Conservation (phyloP, 2,797 vertebrate species). For the Leptodactylus fallax region DNA sequence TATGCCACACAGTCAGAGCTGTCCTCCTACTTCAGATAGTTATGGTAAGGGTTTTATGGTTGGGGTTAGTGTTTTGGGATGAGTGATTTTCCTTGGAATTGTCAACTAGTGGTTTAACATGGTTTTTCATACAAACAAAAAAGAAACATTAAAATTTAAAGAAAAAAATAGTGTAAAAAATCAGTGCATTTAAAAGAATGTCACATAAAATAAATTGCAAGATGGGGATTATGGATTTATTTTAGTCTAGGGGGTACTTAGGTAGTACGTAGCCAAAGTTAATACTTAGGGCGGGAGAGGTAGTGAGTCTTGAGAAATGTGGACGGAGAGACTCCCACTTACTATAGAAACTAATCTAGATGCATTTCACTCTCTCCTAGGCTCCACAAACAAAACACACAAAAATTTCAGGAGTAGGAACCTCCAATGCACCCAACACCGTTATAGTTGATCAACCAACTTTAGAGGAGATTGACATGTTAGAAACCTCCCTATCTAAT, state of each 20-base stretch:
- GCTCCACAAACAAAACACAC: slow-evolving; percentile 21
- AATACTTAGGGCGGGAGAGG: slow-evolving; percentile 54
- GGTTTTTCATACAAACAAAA: not conserved
- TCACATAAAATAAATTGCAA: not conserved
- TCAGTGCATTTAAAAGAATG: slow-evolving; percentile 26
- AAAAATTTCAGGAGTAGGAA: slow-evolving; percentile 24
- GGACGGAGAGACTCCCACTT: slow-evolving; percentile 54
- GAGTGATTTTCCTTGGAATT: not conserved
- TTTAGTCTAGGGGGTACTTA: not conserved
- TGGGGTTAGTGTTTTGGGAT: not conserved
- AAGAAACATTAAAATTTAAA: not conserved
- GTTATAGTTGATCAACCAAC: slow-evolving; percentile 34
- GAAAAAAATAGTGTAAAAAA: not conserved
- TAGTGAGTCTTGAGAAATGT: slow-evolving; percentile 40
- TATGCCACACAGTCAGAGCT: not conserved
- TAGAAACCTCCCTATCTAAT: not conserved
- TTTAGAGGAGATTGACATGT: not conserved
- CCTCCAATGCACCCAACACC: slow-evolving; percentile 53
- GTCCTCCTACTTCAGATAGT: not conserved
- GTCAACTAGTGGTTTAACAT: slow-evolving; percentile 13
- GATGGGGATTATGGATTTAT: not conserved
- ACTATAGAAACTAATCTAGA: not conserved
- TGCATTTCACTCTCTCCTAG: not conserved
- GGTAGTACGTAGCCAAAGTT: not conserved
- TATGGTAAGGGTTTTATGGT: not conserved